Base-by-base conservation (phyloP, 2,888 invertebrate species). In the Syrista parreyssii region DNA sequence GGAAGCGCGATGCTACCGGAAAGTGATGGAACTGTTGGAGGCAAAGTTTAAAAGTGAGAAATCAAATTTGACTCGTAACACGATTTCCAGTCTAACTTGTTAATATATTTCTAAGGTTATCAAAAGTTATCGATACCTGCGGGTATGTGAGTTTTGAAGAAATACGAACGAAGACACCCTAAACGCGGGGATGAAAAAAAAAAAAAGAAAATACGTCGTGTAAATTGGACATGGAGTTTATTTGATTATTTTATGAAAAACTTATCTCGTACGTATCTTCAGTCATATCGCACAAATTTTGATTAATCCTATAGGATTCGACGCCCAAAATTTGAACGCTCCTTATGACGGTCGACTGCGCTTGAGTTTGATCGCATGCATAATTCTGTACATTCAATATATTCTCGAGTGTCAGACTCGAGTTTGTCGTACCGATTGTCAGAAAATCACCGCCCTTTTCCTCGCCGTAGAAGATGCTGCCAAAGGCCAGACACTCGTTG, bases 401-500 rank as follows among this genome's bases (percentile, higher is more conserved):
- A 75, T 84, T 84, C 2, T 40, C 69, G 11, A 86, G 68, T 6
- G 74, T 34, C 0, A 84, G 11, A 30, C n/a, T 68, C 23, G 76
- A 77, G 3, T 75, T 30, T 35, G 74, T 82, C 3, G 79, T 77
- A 12, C 4, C 72, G 3, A 84, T 33, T 4, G 12, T n/a, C 30
- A 84, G 76, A 74, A 81, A 84, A 34, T 74, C 77, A 23, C 78
- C 80, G 2, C 75, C 75, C 3, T n/a, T 55, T 12, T 73, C 76
- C 6, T 33, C 68, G 55, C 84, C 85, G 74, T 84, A 87, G 74
- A 82, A 85, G 73, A 86, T 82, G 75, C 78, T 75, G 33, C 87
- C 86, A 68, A 79, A 71, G 1, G 85, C 86, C 31, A 71, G 12
- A 40, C 83, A 84, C 32, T 77, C 75, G 1, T 76, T 34, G 0